Evolutionary conservation across 2,113 vertebrate species (phyloP).

Genomic region (Tretioscincus oriximinensis): DNA sequence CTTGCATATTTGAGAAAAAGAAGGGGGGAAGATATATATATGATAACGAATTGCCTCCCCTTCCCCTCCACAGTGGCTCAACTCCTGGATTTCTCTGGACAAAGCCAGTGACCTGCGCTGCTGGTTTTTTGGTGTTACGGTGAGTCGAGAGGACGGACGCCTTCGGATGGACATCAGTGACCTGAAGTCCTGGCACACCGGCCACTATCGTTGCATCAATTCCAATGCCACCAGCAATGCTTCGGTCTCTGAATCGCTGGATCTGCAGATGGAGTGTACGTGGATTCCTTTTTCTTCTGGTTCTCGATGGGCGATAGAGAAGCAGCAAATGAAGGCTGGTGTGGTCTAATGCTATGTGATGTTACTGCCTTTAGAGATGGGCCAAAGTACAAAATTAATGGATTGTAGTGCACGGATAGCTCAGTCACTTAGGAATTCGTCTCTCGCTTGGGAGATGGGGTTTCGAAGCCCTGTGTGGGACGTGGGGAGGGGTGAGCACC

Average conservation of each 20-base stretch:
- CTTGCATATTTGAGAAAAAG: too few species aligned
- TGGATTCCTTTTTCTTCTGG: neutral
- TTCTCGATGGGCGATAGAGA: neutral
- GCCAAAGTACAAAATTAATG: neutral
- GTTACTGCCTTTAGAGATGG: neutral
- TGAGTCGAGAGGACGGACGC: neutral
- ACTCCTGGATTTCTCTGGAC: conserved; percentile 35
- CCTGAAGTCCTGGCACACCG: conserved; percentile 11
- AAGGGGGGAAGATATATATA: too few species aligned
- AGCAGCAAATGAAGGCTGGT: neutral
- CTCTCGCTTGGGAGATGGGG: too few species aligned
- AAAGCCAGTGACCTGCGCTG: neutral
- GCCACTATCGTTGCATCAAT: conserved; percentile 29
- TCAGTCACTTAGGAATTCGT: too few species aligned
- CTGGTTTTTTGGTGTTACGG: conserved; percentile 30
- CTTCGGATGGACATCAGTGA: conserved; percentile 8
- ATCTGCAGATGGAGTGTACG: conserved; percentile 33
- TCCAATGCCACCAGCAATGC: neutral
- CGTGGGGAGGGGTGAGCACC: too few species aligned
- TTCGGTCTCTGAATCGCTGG: neutral
- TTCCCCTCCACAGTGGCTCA: conserved; percentile 26
- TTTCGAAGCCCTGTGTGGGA: too few species aligned
- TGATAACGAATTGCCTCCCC: too few species aligned
- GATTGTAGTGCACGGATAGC: neutral
- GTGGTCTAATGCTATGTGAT: neutral